These are phyloP conservation scores for Pangasius mekongensis DNA, from an alignment of 2,797 vertebrate genomes.

Conservation along the genomic window DNA sequence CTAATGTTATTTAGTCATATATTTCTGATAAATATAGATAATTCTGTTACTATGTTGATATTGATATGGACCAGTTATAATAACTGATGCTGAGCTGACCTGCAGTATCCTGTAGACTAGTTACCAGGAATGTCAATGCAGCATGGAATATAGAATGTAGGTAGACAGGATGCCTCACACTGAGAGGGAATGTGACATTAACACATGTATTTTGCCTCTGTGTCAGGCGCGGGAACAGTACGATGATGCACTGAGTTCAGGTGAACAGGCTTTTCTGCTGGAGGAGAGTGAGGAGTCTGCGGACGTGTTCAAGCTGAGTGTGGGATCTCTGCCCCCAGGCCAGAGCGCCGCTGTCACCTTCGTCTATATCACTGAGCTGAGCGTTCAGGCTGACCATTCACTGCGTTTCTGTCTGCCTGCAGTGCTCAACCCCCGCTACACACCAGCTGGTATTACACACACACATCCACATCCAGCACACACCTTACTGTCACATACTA, in stretches of 20 bases:
- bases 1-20: not conserved
- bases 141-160: not conserved
- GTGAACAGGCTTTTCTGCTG: constrained; percentile 76
- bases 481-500: not conserved
- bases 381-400: constrained; percentile 76
- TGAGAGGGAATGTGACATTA: not conserved
- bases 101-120: not conserved
- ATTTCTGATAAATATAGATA: not conserved
- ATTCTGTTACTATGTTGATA: not conserved
- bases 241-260: constrained; percentile 71
- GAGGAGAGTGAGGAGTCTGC: constrained; percentile 76
- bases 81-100: not conserved
- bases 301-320: constrained; percentile 76
- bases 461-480: not conserved
- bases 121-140: not conserved
- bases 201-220: not conserved
- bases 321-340: constrained; percentile 78
- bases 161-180: no score
- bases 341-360: constrained; percentile 77
- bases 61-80: not conserved
- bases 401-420: constrained; percentile 81
- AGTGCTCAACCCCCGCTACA: constrained; percentile 82
- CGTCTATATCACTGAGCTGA: constrained; percentile 79
- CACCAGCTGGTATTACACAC: constrained; percentile 68
- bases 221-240: constrained; percentile 71